Conservation (phyloP, 1,140 invertebrate genomes). For the Eupeodes corollae region DNA sequence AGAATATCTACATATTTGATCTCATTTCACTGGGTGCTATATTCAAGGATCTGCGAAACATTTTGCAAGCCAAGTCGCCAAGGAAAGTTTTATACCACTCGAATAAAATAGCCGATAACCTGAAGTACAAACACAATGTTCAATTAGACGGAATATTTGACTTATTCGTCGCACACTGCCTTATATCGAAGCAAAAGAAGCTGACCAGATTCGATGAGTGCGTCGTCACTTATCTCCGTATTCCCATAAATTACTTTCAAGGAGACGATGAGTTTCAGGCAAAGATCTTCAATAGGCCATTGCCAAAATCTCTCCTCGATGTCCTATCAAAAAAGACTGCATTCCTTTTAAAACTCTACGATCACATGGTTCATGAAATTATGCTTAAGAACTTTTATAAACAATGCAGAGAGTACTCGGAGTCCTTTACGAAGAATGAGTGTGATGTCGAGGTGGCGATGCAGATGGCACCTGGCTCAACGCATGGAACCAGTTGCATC, state of each 20-base stretch:
- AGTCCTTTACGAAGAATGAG: conserved; percentile 5
- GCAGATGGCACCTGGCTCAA: conserved; percentile 2
- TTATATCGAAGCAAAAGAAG: neutral
- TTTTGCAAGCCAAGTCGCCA: conserved; percentile 5
- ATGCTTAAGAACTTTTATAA: conserved; percentile 7
- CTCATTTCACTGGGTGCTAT: conserved; percentile 5
- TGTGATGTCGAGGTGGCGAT: conserved; percentile 1
- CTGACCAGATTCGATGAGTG: neutral
- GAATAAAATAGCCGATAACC: conserved; percentile 6
- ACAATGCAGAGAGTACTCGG: conserved; percentile 6
- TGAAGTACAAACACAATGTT: conserved; percentile 5
- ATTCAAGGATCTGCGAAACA: conserved; percentile 4
- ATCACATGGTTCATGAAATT: conserved; percentile 8
- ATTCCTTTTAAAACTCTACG: conserved; percentile 8
- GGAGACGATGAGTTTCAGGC: neutral
- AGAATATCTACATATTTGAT: conserved; percentile 9
- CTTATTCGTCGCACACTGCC: conserved; percentile 5
- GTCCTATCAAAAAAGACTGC: conserved; percentile 4
- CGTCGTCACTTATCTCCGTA: neutral
- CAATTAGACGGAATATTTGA: conserved; percentile 7
- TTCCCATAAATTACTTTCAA: conserved; percentile 6
- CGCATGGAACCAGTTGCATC: too few relatives aligned
- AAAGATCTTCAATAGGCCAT: conserved; percentile 1
- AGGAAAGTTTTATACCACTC: conserved; percentile 6
- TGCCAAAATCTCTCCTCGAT: neutral